Base-by-base conservation (phyloP, 30 jellyfish, hydroid and myxozoan genomes). In the Cassiopea andromeda region DNA sequence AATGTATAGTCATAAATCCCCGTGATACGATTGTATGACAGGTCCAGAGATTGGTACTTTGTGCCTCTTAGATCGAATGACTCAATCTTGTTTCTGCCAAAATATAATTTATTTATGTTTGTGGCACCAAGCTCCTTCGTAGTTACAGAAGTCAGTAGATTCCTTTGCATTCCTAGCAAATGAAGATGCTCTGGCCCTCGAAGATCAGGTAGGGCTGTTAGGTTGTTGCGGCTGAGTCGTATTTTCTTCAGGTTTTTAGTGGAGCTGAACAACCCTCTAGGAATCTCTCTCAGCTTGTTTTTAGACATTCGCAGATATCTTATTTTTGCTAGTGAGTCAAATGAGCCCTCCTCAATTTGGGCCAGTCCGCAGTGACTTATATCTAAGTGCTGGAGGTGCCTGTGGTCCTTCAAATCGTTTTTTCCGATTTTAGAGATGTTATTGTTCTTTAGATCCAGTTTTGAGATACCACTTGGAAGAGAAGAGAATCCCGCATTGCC, bases 1-100 rank as follows among this genome's bases (percentile, higher is more conserved):
- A 87, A 87, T 17, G 94, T 84, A 54, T 48, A 79, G 19, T 75
- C 90, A 44, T 46, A n/a, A 5, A 87, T 84, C 48, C 7, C 43
- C 9, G 44, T 57, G 14, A 87, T 87, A 1, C 48, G 43, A 71
- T 87, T 87, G 71, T 43, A 69, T 14, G 94, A 87, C 12, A 87
- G 80, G 73, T 87, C 94, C 57, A 78, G 43, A 6, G 38, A 1
- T 17, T 10, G 2, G 48, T 17, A 75, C 19, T 8, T 50, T 6
- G 64, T 45, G 43, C 38, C 60, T 10, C 13, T 61, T 17, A 87
- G 16, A 68, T 87, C 15, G 73, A 87, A 87, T 1, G 59, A 1
- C 49, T 77, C 69, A 17, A 87, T 87, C 78, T 48, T 87, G 60
- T 87, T 87, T 46, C 44, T 27, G 2, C 84, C 49, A 1, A 87